Evolutionary conservation across 2,113 vertebrate genomes (phyloP), one percentile per base, ranked within the genome.

Genomic region (Jacana jacana): DNA sequence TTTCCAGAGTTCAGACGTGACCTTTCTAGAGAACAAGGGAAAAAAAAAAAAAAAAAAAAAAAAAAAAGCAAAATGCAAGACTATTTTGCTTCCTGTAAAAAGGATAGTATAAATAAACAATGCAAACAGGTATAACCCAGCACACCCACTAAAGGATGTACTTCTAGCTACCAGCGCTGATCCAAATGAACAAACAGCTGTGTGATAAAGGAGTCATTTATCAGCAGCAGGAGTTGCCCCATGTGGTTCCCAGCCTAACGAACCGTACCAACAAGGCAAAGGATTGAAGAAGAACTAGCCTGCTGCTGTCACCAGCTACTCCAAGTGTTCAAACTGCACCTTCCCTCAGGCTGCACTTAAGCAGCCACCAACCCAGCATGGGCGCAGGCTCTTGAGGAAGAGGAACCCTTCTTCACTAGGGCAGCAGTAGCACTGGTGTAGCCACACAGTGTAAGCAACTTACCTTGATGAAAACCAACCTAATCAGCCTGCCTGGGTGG

Each of bases 301-400:
- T 3, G 30, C 23, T 17, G 65, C 65, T 52, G 30, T 52, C 35
- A 9, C n/a, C n/a, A 16, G 55, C 75, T 4, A 37, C 76, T 19
- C 57, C 1, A 5, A 35, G 27, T 0, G 13, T 3, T 33, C 11
- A 0, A 44, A 25, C 25, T 0, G 13, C 55, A 24, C 0, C 20
- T 6, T 31, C 51, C 28, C 35, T 28, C 5, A 0, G 16, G 64
- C 52, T 58, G 17, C 0, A 0, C 49, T n/a, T 1, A 15, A 70
- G 51, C 58, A 44, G 61, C 27, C 10, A 0, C 70, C 39, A 55
- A 52, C 46, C 40, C 1, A 0, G 27, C 20, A 17, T 9, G 7
- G 15, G 23, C 0, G 5, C 40, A 16, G 35, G 18, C 23, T 35
- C 24, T 52, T 3, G 23, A 31, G 31, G 15, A 52, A 70, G 25